Percentiles rank a stretch among this genome's conserved stretches.
These are phyloP conservation scores for Philopotamus ludificatus DNA, from an alignment of 1,140 invertebrate species.

Conservation along the genomic window DNA sequence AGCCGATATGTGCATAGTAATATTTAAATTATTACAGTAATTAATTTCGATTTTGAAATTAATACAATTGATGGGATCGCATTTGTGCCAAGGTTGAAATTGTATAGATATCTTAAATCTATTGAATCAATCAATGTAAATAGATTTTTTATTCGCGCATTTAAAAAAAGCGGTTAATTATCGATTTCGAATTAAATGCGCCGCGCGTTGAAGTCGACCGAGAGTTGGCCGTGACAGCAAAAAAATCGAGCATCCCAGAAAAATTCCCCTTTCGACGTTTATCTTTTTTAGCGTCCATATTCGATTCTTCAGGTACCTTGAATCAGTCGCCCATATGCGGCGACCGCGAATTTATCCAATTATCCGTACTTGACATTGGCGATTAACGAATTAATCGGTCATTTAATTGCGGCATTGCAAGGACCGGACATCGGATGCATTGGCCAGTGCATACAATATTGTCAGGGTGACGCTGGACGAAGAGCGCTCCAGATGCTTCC, in stretches of 20 bases:
- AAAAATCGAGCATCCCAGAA: not conserved
- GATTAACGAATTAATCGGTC: slow-evolving; percentile 22
- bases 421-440: slow-evolving; percentile 17
- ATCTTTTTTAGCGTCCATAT: not conserved
- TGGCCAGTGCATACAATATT: slow-evolving; percentile 1
- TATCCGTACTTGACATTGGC: slow-evolving; percentile 25
- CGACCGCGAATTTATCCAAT: slow-evolving; percentile 24
- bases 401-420: slow-evolving; percentile 8
- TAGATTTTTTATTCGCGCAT: not conserved
- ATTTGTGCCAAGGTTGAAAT: no score
- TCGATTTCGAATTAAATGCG: not conserved
- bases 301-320: not conserved
- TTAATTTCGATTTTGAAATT: no score
- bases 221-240: not conserved
- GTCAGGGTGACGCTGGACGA: slow-evolving; percentile 13
- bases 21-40: no score
- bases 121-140: not conserved
- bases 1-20: not conserved
- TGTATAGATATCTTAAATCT: no score
- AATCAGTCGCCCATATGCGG: not conserved
- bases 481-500: not conserved
- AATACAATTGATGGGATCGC: no score
- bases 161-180: not conserved
- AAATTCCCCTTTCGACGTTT: not conserved
- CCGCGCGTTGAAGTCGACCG: no score